phyloP scores from a whole-genome alignment of 2,888 invertebrate species.

The Brenthis hecate region DNA sequence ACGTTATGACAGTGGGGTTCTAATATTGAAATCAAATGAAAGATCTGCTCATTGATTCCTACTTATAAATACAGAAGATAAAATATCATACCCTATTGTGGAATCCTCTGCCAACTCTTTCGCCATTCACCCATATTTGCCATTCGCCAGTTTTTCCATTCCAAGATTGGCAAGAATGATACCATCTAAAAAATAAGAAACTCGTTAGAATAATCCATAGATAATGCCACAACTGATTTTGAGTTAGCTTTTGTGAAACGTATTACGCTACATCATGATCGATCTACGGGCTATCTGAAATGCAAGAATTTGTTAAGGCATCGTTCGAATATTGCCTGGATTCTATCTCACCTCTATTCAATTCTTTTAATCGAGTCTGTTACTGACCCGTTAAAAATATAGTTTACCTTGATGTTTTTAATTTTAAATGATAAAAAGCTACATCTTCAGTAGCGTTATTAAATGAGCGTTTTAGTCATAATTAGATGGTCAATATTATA shows the following conservation, averaged over 20 bases:
- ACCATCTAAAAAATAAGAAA: conserved; percentile 83
- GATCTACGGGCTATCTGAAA: neutral
- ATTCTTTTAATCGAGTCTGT: neutral
- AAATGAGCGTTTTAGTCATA: too few relatives aligned
- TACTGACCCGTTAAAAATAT: neutral
- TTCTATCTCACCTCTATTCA: neutral
- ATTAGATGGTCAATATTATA: too few relatives aligned
- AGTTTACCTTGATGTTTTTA: too few relatives aligned
- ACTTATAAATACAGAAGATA: neutral
- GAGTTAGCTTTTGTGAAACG: neutral
- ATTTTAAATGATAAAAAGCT: too few relatives aligned
- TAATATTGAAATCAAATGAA: too few relatives aligned
- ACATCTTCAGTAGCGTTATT: too few relatives aligned
- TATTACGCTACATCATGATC: neutral
- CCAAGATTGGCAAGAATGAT: conserved; percentile 94
- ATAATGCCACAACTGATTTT: neutral
- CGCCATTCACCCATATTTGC: conserved; percentile 94
- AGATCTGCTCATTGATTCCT: too few relatives aligned
- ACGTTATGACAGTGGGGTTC: neutral
- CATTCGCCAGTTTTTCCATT: conserved; percentile 94
- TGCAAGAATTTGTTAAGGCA: neutral
- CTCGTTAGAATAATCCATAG: neutral
- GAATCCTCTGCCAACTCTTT: conserved; percentile 92
- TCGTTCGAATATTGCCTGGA: neutral
- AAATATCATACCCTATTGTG: conserved; percentile 88